Percentiles rank a stretch among this genome's conserved stretches.
Conservation (phyloP, 1,140 invertebrate species). For the Panagrolaimus sp. region DNA sequence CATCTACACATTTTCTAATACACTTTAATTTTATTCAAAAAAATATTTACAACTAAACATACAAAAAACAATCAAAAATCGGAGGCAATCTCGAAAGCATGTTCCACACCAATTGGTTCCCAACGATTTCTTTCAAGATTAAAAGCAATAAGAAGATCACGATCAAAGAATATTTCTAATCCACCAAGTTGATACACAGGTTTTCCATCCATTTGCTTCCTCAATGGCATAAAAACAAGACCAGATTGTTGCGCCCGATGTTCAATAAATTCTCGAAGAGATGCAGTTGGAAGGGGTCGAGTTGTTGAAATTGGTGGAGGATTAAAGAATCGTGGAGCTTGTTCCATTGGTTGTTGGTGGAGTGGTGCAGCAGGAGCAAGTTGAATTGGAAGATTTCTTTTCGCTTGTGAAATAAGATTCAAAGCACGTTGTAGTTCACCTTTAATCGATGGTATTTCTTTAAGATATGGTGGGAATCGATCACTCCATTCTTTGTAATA, state of each 20-base stretch:
- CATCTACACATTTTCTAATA: no score
- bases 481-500: slow-evolving; percentile 48
- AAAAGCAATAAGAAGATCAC: background rate
- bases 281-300: background rate
- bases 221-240: background rate
- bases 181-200: background rate
- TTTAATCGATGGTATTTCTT: slow-evolving; percentile 30
- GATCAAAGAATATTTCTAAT: slow-evolving; percentile 1
- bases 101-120: background rate
- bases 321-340: background rate
- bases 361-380: background rate
- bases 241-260: background rate
- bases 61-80: no score
- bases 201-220: slow-evolving; percentile 1
- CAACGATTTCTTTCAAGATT: background rate
- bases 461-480: slow-evolving; percentile 36
- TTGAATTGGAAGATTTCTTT: slow-evolving; percentile 1
- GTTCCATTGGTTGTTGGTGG: background rate
- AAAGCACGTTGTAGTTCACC: slow-evolving; percentile 24
- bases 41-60: no score
- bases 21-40: no score
- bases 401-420: background rate
- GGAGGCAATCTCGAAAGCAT: background rate
- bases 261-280: background rate
- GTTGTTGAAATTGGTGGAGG: background rate